phyloP scores from a whole-genome alignment of 2,113 vertebrate species.

The Paraplagusia blochii region DNA sequence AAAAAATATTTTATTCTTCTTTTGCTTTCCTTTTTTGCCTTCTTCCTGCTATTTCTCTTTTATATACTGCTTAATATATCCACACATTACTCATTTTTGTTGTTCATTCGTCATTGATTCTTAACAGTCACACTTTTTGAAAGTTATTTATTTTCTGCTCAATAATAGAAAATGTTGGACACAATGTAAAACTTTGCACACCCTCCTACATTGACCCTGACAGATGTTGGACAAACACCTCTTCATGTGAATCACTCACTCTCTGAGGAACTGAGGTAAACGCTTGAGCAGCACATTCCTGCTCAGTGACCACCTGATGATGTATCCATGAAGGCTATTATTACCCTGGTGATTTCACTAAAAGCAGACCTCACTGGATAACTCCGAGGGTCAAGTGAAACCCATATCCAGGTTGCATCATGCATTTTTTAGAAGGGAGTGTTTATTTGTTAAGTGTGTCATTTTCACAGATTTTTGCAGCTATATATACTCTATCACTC shows the following conservation, averaged over 20 bases:
- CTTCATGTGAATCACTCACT: slow-evolving; percentile 20
- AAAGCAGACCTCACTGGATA: slow-evolving; percentile 28
- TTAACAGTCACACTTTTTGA: no score
- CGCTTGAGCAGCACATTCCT: slow-evolving; percentile 47
- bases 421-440: slow-evolving; percentile 34
- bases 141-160: no score
- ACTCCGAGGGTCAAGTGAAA: slow-evolving; percentile 40
- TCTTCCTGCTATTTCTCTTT: slow-evolving; percentile 31
- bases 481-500: slow-evolving; percentile 49
- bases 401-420: slow-evolving; percentile 37
- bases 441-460: slow-evolving; percentile 30
- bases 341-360: slow-evolving; percentile 39
- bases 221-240: not conserved
- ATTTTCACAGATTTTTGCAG: not conserved
- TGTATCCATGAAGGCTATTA: slow-evolving; percentile 36
- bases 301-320: slow-evolving; percentile 32
- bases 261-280: slow-evolving; percentile 13
- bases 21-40: slow-evolving; percentile 63
- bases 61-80: slow-evolving; percentile 9
- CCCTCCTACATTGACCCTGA: no score
- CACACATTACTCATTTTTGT: no score
- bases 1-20: slow-evolving; percentile 81
- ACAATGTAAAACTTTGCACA: no score
- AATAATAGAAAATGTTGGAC: no score
- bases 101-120: not conserved